phyloP scores from a whole-genome alignment of 2,888 invertebrate genomes.

The Reticulitermes lucifugus region DNA sequence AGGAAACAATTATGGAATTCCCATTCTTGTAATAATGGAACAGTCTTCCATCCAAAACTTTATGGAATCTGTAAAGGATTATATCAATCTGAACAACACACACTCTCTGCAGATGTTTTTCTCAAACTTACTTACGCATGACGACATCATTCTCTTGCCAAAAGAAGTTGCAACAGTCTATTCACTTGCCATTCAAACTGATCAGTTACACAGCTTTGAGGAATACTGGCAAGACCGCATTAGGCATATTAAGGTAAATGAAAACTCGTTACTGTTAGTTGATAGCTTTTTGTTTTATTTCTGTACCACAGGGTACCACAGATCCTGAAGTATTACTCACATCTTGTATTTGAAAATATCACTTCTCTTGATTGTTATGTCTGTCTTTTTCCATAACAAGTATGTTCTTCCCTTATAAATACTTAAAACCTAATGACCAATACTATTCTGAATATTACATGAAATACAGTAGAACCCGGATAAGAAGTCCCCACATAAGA shows the following conservation, averaged over 20 bases:
- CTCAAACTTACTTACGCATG: constrained; percentile 48
- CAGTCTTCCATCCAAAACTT: neutral
- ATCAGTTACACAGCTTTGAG: constrained; percentile 48
- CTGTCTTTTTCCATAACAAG: too few relatives aligned
- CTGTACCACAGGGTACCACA: too few relatives aligned
- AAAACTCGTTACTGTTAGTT: neutral
- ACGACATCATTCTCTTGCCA: constrained; percentile 41
- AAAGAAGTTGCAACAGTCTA: constrained; percentile 37
- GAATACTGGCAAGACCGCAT: constrained; percentile 49
- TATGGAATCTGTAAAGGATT: neutral
- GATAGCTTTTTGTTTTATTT: too few relatives aligned
- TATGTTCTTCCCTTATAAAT: too few relatives aligned
- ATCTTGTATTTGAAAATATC: too few relatives aligned
- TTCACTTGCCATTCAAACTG: constrained; percentile 45
- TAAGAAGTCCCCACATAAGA: too few relatives aligned
- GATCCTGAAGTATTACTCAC: too few relatives aligned
- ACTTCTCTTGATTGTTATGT: too few relatives aligned
- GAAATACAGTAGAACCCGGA: too few relatives aligned
- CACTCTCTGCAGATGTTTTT: constrained; percentile 47
- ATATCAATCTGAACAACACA: neutral
- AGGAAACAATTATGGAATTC: neutral
- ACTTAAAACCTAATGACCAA: too few relatives aligned
- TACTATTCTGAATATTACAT: too few relatives aligned
- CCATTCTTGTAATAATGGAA: neutral
- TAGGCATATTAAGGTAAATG: neutral